phyloP scores from a whole-genome alignment of 2,888 invertebrate species.

The Melipona beecheii region DNA sequence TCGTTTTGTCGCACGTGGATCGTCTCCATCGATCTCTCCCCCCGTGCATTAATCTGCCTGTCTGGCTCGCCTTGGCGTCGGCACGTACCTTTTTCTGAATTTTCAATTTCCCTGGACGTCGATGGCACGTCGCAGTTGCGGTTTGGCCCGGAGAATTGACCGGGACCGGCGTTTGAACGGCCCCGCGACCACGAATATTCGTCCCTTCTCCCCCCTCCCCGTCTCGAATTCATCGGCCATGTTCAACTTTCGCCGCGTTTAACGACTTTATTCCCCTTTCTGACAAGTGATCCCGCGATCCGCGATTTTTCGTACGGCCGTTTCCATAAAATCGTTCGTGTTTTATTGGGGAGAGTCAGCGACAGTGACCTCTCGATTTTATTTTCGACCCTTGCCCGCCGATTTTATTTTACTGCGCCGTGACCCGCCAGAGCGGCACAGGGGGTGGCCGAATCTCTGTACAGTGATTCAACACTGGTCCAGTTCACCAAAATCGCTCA shows the following conservation, averaged over 20 bases:
- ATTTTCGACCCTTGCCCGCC: too few species aligned
- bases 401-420: neutral
- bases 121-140: conserved; percentile 54
- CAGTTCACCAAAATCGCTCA: too few species aligned
- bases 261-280: conserved; percentile 38
- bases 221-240: conserved; percentile 42
- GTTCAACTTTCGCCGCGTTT: conserved; percentile 27
- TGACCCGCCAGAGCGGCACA: neutral
- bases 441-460: neutral
- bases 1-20: neutral
- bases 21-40: neutral
- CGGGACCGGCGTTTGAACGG: conserved; percentile 44
- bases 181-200: conserved; percentile 54
- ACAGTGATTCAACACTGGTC: too few species aligned
- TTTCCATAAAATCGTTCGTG: conserved; percentile 12
- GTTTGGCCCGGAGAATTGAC: conserved; percentile 58
- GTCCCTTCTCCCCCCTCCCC: neutral
- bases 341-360: neutral
- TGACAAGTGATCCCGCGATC: conserved; percentile 37
- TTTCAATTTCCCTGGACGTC: conserved; percentile 56
- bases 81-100: conserved; percentile 52
- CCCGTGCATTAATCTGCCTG: conserved; percentile 28
- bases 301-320: neutral
- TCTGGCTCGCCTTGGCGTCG: neutral
- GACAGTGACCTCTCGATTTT: neutral